These are phyloP conservation scores for Microtus oregoni DNA, from an alignment of 2,113 vertebrate genomes.

Conservation along the genomic window DNA sequence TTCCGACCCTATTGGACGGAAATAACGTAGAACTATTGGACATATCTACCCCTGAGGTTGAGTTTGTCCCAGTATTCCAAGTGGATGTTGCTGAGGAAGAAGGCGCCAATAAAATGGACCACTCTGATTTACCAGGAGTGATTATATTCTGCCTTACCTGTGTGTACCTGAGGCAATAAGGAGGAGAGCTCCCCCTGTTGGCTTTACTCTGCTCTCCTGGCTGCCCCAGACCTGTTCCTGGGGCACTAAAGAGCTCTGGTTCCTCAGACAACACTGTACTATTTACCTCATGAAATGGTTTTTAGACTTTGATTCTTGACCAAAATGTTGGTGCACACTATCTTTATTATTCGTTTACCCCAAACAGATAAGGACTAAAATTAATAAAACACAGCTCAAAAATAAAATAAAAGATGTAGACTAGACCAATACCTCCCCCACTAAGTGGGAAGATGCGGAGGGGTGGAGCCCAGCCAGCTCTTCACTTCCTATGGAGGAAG, in stretches of 20 bases:
- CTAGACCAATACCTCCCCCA: not conserved
- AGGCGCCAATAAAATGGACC: not conserved
- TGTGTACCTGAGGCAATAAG: not conserved
- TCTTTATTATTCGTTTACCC: conserved; percentile 23
- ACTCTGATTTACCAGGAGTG: not conserved
- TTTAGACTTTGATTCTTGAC: conserved; percentile 20
- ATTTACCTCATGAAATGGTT: not conserved
- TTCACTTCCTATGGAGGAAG: not conserved
- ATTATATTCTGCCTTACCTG: not conserved
- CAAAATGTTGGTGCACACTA: conserved; percentile 15
- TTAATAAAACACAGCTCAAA: not conserved
- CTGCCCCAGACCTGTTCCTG: not conserved
- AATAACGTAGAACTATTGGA: not conserved
- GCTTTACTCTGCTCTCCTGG: not conserved
- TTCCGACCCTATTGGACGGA: not conserved
- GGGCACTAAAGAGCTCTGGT: not conserved
- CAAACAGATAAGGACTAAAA: not conserved
- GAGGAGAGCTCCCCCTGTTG: not conserved
- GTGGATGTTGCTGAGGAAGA: not conserved
- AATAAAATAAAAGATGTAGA: not conserved
- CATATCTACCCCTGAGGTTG: not conserved
- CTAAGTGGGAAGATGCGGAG: not conserved
- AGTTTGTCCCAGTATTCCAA: not conserved
- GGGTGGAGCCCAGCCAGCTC: not conserved
- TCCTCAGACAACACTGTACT: not conserved